These are phyloP conservation scores for Remorina albescens DNA, from an alignment of 2,797 vertebrate genomes.

Conservation along the genomic window DNA sequence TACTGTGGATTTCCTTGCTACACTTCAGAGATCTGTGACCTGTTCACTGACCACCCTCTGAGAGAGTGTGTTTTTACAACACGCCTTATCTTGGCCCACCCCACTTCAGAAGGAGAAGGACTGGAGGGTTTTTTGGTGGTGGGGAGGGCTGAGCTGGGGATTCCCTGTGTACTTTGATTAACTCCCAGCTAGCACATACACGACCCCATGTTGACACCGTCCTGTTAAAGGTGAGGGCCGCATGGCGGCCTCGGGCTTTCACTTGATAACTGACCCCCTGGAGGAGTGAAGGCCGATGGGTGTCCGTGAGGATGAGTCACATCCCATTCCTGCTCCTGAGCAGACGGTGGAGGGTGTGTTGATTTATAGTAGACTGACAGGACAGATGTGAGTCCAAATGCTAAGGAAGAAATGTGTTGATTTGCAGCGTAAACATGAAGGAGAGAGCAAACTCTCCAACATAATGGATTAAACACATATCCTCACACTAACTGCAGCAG, in stretches of 20 bases:
- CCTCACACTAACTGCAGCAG: conserved; percentile 1
- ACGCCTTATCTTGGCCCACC: conserved; percentile 70
- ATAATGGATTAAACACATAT: background rate
- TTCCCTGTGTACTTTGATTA: conserved; percentile 62
- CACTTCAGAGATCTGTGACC: conserved; percentile 67
- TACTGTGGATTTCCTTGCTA: conserved; percentile 62
- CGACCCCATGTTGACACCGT: too few species aligned
- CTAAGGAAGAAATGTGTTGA: too few species aligned
- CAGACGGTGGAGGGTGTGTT: conserved; percentile 15
- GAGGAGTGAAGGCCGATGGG: conserved; percentile 39
- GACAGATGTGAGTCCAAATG: conserved; percentile 4
- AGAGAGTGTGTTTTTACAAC: conserved; percentile 65
- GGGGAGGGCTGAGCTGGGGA: conserved; percentile 23
- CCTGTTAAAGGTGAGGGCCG: conserved; percentile 35
- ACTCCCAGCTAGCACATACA: conserved; percentile 27
- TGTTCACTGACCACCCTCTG: conserved; percentile 61
- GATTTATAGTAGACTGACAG: too few species aligned
- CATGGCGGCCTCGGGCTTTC: conserved; percentile 25
- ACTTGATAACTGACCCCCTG: conserved; percentile 22
- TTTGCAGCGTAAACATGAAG: too few species aligned
- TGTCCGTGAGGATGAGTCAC: conserved; percentile 34
- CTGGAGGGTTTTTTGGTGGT: background rate
- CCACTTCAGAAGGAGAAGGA: conserved; percentile 57
- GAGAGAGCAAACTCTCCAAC: background rate
- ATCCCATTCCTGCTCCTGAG: conserved; percentile 24